Evolutionary conservation across 2,797 vertebrate genomes (phyloP), one percentile per base, ranked within the genome.

Genomic region (Anguilla marmorata): DNA sequence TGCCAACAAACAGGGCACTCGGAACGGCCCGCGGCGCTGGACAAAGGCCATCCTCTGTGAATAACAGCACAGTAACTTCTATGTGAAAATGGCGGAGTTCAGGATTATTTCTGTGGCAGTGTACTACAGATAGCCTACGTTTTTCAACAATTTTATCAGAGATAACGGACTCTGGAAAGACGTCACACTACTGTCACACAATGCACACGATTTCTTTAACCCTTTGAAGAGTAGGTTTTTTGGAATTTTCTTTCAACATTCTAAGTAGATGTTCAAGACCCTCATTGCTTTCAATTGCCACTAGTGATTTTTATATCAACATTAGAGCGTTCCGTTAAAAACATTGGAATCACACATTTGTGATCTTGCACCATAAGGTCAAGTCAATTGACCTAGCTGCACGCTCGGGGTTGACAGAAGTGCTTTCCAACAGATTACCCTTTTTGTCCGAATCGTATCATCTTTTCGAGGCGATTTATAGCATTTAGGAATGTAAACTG

Each of bases 11-110:
- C n/a, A 37, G 66, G 89, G 72, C 72, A 80, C 80, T 33, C 85
- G 21, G 45, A 45, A 80, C 3, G n/a, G n/a, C 11, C 76, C 74
- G 4, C 63, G 24, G 12, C 9, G 85, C 85, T 52, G 16, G 45
- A 80, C 27, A 14, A 14, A 52, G 19, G 30, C 50, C 88, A 89
- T 90, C 56, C 79, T 89, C 2, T n/a, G 24, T 86, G 54, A 86
- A 48, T 58, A 27, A 58, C 63, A 79, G 0, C 33, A 48, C 12
- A 11, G n/a, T 85, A 58, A 58, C 30, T 80, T 54, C 4, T 56
- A 12, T 56, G 66, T 27, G 27, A 2, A 72, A 72, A 72, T 27
- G 27, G 11, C 66, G 5, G 11, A 3, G 30, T n/a, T 24, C 58
- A 74, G 54, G 58, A 12, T 58, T 27, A 33, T 24, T 80, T 33